Evolutionary conservation across 2,888 invertebrate genomes (phyloP).

Genomic region (Eupithecia dodoneata): DNA sequence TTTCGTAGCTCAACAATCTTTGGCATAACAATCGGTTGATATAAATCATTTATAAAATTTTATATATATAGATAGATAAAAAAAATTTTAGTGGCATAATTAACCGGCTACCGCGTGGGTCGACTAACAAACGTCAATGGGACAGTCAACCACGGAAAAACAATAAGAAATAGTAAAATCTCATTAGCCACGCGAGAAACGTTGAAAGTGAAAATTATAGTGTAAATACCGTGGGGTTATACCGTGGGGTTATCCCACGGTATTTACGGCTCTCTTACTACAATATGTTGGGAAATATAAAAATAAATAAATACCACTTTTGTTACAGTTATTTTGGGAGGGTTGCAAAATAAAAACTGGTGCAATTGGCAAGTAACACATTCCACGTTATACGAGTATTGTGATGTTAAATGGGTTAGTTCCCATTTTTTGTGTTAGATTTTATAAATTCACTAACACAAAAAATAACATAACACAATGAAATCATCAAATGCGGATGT

Average conservation of each 20-base stretch:
- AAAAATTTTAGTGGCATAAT: conserved; percentile 73
- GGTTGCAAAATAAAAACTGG: not conserved
- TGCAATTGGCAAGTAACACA: not conserved
- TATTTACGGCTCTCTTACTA: not conserved
- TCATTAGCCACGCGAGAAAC: conserved; percentile 76
- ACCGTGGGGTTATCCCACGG: too few relatives aligned
- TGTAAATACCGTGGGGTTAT: too few relatives aligned
- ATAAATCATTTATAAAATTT: too few relatives aligned
- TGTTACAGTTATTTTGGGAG: not conserved
- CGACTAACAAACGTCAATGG: conserved; percentile 67
- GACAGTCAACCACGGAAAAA: conserved; percentile 78
- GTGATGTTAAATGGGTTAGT: too few relatives aligned
- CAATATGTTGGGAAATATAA: not conserved
- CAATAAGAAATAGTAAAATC: conserved; percentile 78
- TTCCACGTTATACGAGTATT: not conserved
- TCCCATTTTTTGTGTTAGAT: too few relatives aligned
- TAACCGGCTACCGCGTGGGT: conserved; percentile 56
- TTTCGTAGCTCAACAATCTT: conserved; percentile 58
- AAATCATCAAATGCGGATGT: too few relatives aligned
- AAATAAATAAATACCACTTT: not conserved
- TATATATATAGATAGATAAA: too few relatives aligned
- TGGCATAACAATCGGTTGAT: conserved; percentile 60
- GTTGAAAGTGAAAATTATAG: not conserved
- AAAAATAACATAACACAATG: too few relatives aligned
- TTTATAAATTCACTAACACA: too few relatives aligned